Evolutionary conservation across 2,113 vertebrate genomes (phyloP).

Genomic region (Eclectus roratus): DNA sequence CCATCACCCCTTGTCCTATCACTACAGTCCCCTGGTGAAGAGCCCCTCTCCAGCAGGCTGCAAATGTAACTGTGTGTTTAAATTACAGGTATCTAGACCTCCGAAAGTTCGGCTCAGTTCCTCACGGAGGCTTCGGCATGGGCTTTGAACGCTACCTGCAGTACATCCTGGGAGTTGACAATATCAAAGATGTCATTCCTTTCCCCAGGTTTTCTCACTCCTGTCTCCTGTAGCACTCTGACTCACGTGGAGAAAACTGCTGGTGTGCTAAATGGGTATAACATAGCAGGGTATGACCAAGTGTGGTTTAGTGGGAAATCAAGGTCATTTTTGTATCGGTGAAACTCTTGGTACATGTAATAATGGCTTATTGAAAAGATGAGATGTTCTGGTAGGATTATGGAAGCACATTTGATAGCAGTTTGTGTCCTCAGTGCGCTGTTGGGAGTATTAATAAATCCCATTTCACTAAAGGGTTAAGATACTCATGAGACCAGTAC

Average conservation of each 20-base stretch:
- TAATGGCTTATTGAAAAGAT: background rate
- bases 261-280: background rate
- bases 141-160: conserved; percentile 96
- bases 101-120: conserved; percentile 89
- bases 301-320: background rate
- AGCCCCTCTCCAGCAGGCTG: background rate
- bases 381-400: background rate
- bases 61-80: conserved; percentile 27
- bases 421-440: background rate
- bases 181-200: conserved; percentile 96
- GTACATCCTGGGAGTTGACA: conserved; percentile 90
- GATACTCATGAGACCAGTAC: background rate
- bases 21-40: background rate
- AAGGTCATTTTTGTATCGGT: background rate
- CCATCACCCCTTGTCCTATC: background rate
- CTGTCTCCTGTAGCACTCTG: conserved; percentile 79
- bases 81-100: conserved; percentile 92
- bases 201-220: conserved; percentile 93
- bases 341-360: background rate
- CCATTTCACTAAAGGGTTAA: conserved; percentile 3
- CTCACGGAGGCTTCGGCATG: conserved; percentile 96
- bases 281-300: background rate
- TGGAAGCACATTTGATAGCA: background rate
- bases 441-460: background rate
- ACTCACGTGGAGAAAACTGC: background rate